Conservation (phyloP, 2,888 invertebrate species). For the Camptogramma bilineatum region DNA sequence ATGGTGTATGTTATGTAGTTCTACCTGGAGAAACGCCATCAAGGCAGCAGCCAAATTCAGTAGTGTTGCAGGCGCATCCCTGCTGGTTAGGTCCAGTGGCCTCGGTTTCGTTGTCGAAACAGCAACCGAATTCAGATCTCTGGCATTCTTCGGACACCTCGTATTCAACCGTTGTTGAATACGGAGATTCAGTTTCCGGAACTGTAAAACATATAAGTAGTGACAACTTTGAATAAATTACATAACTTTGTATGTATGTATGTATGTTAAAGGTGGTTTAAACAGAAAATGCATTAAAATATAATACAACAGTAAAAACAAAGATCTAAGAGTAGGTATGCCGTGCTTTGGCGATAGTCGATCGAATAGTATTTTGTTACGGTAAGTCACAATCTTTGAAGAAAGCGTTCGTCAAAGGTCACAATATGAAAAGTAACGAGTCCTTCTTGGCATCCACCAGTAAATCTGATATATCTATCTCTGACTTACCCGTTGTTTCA, state of each 20-base stretch:
- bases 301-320: no score
- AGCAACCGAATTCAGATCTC: conserved; percentile 89
- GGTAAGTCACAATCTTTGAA: no score
- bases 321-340: no score
- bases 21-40: conserved; percentile 88
- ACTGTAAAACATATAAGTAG: conserved; percentile 9
- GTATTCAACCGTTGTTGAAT: conserved; percentile 24
- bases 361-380: no score
- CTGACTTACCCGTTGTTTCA: conserved; percentile 60
- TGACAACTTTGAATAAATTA: no score
- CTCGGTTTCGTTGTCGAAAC: conserved; percentile 87
- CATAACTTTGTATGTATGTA: no score
- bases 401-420: no score
- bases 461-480: neutral
- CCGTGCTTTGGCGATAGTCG: no score
- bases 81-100: conserved; percentile 87
- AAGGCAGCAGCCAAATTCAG: conserved; percentile 90
- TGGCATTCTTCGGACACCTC: conserved; percentile 72
- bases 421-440: no score
- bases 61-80: conserved; percentile 87
- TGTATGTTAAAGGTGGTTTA: no score
- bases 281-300: no score
- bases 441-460: neutral
- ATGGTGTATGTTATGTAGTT: neutral
- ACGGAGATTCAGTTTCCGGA: conserved; percentile 29